Percentiles rank a stretch among this genome's conserved stretches.
phyloP scores from a whole-genome alignment of 2,888 invertebrate species.

The Cephus rjabovi region DNA sequence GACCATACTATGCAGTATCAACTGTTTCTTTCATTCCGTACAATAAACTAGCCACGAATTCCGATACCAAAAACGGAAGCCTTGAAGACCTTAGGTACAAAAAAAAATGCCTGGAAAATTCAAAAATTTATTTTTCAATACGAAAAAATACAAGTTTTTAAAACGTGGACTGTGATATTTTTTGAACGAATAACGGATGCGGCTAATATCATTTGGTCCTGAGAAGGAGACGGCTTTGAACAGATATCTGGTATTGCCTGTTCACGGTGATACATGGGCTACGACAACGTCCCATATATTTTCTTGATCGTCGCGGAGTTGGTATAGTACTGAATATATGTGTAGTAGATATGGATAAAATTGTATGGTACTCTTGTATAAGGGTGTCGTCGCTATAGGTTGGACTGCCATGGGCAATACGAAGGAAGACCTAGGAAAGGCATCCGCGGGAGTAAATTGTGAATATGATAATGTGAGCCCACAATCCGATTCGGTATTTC shows the following conservation, averaged over 20 bases:
- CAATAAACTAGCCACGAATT: too few species aligned
- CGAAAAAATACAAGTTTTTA: too few species aligned
- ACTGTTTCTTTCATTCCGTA: too few species aligned
- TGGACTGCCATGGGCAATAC: constrained; percentile 15
- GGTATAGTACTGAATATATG: constrained; percentile 23
- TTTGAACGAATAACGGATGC: too few species aligned
- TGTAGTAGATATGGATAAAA: neutral
- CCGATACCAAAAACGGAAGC: too few species aligned
- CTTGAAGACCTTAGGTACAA: too few species aligned
- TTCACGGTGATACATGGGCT: constrained; percentile 36
- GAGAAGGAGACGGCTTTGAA: constrained; percentile 23
- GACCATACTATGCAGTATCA: too few species aligned
- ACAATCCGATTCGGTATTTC: constrained; percentile 62
- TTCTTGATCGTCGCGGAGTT: constrained; percentile 18
- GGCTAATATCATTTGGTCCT: too few species aligned
- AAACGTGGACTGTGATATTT: too few species aligned
- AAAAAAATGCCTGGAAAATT: too few species aligned
- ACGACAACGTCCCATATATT: constrained; percentile 31
- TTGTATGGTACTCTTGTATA: neutral
- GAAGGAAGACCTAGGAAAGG: too few species aligned
- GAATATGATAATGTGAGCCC: constrained; percentile 60
- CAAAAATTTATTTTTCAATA: too few species aligned
- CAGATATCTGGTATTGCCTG: constrained; percentile 38
- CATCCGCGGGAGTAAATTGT: constrained; percentile 48
- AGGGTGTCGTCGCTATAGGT: neutral